Percentiles rank a stretch among this genome's conserved stretches.
Conservation (phyloP, 1,140 invertebrate genomes). For the Tribolium madens region DNA sequence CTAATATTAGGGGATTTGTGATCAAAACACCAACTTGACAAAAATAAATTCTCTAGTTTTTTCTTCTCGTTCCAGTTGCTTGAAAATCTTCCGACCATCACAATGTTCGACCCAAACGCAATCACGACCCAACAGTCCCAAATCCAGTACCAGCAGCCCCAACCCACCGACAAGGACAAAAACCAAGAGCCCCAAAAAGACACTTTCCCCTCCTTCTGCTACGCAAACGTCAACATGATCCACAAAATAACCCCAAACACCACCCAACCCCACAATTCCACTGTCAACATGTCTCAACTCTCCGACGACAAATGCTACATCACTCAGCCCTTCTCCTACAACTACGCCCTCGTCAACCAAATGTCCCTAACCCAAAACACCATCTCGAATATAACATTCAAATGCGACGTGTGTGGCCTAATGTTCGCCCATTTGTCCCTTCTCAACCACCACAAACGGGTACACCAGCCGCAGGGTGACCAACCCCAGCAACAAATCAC, state of each 20-base stretch:
- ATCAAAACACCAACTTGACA: too few species aligned
- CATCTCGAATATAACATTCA: constrained; percentile 84
- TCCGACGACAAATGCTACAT: constrained; percentile 78
- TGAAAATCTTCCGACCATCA: constrained; percentile 17
- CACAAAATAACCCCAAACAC: constrained; percentile 70
- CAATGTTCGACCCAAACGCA: constrained; percentile 65
- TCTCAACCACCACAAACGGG: constrained; percentile 84
- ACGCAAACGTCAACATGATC: constrained; percentile 77
- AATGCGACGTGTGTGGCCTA: constrained; percentile 86
- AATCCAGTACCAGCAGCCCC: constrained; percentile 60
- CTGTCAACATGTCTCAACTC: constrained; percentile 75
- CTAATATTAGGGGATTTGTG: too few species aligned
- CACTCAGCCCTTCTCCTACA: constrained; percentile 78
- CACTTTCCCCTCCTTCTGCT: constrained; percentile 76
- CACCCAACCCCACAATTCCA: constrained; percentile 66
- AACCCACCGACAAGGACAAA: constrained; percentile 58
- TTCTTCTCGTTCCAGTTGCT: not conserved
- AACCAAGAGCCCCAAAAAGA: constrained; percentile 60
- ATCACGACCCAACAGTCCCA: constrained; percentile 63
- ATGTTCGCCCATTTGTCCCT: constrained; percentile 84
- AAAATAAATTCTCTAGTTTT: too few species aligned
- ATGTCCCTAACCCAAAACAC: constrained; percentile 76
- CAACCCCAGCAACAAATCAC: constrained; percentile 69
- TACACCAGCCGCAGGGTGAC: constrained; percentile 73
- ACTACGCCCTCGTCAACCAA: constrained; percentile 71